Evolutionary conservation across 2,888 invertebrate species (phyloP).

Genomic region (Dolomedes plantarius): DNA sequence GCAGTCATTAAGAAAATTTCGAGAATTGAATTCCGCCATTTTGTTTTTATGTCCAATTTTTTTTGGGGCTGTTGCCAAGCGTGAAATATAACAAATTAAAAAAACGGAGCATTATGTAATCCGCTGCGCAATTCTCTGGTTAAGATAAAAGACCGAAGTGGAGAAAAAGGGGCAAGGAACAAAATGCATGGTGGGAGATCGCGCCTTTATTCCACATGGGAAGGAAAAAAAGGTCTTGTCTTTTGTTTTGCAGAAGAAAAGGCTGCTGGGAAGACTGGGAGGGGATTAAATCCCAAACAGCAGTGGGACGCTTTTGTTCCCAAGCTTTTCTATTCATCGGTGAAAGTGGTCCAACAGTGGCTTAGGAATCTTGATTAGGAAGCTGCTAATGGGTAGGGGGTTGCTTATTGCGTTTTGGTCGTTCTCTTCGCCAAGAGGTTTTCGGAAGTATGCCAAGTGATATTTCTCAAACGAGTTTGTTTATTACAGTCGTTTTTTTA

Average conservation of each 20-base stretch:
- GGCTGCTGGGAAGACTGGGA: conserved; percentile 15
- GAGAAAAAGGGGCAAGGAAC: conserved; percentile 38
- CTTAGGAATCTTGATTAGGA: conserved; percentile 54
- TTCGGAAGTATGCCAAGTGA: background rate
- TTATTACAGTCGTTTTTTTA: no score
- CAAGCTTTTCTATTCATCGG: conserved; percentile 43
- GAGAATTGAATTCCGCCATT: conserved; percentile 31
- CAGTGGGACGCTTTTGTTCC: conserved; percentile 47
- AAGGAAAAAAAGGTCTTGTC: conserved; percentile 23
- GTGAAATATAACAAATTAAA: conserved; percentile 36
- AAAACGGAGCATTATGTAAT: conserved; percentile 45
- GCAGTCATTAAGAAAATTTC: conserved; percentile 18
- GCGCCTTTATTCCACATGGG: background rate
- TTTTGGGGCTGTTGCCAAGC: conserved; percentile 9
- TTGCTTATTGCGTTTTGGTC: background rate
- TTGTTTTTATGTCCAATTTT: conserved; percentile 36
- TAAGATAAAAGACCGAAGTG: conserved; percentile 23
- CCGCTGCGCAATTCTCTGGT: conserved; percentile 8
- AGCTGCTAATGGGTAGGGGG: background rate
- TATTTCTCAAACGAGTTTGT: no score
- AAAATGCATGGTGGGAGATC: conserved; percentile 19
- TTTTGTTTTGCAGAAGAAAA: conserved; percentile 60
- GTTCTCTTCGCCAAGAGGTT: background rate
- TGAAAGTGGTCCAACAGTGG: conserved; percentile 56
- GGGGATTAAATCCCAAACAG: background rate